Evolutionary conservation across 2,888 invertebrate genomes (phyloP), one percentile per base, ranked within the genome.

Genomic region (Drosophila picticornis): DNA sequence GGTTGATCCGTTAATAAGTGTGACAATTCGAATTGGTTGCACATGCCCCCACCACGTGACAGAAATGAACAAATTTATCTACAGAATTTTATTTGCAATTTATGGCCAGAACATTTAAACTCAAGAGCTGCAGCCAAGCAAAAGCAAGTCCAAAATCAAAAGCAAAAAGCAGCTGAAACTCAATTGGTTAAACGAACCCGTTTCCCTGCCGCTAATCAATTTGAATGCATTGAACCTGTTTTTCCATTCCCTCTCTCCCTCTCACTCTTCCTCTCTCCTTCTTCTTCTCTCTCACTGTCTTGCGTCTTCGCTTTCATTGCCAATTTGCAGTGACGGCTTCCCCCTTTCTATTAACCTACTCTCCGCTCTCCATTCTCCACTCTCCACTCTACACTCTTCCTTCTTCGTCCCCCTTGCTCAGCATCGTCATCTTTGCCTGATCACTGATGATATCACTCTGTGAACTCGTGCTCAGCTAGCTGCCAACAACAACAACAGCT

Each of bases 161-260:
- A n/a, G n/a, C 40, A n/a, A n/a, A 40, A 40, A 22, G 46, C 25
- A 46, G 46, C 46, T 46, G 16, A 46, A 16, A 4, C 32, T 25
- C 36, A 56, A 38, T 38, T 36, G n/a, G 52, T 46, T 57, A 34
- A 22, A 58, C 52, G 58, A 68, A 80, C 59, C 46, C 50, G 80
- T 40, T 29, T 80, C 38, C 34, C 50, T 55, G 50, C 38, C 38
- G 58, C 19, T 56, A 81, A 77, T 70, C 52, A 84, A 80, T 78
- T 89, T 88, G 61, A 77, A 88, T 76, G 88, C 85, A 90, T 80
- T 82, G 88, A 85, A 85, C 90, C 85, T 77, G 85, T 90, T 90
- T 78, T 9, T 9, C 27, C 27, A 36, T 32, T 10, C 48, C 36
- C 55, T 31, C 19, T 38, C 60, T 27, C 31, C 27, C 32, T 25